Percentiles rank a stretch among this genome's conserved stretches.
Evolutionary conservation across 2,113 vertebrate species (phyloP).

Genomic region (Scytalopus superciliaris): DNA sequence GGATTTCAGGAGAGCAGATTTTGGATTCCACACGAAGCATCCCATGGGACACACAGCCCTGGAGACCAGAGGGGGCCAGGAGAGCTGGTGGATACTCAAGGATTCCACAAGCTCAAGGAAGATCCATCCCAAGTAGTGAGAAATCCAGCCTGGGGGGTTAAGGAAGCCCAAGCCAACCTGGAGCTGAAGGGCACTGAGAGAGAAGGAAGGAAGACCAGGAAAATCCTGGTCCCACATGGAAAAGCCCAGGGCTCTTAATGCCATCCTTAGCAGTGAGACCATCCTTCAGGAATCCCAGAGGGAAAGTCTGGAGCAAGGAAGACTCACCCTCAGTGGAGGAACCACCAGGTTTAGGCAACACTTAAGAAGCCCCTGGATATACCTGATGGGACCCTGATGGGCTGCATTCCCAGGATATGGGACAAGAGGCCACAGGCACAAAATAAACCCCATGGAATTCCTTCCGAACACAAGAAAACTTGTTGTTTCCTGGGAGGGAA

Average conservation of each 20-base stretch:
- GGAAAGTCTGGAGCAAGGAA: not conserved
- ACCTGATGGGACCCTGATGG: accelerated
- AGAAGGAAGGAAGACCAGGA: not conserved
- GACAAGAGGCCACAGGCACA: not conserved
- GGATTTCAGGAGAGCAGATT: not conserved
- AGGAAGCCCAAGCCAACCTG: not conserved
- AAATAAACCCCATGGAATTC: not conserved
- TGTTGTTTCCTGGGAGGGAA: not conserved
- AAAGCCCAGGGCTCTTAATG: not conserved
- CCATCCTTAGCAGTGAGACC: not conserved
- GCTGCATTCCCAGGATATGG: not conserved
- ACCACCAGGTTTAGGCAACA: not conserved
- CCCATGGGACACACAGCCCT: too few relatives aligned
- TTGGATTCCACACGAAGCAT: not conserved
- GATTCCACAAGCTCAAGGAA: not conserved
- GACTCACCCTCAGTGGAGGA: not conserved
- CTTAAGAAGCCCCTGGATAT: not conserved
- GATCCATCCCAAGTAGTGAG: not conserved
- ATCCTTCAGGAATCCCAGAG: not conserved
- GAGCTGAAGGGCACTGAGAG: not conserved
- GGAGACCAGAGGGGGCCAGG: not conserved
- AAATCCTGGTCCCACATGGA: not conserved
- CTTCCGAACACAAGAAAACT: not conserved
- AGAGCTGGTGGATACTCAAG: not conserved
- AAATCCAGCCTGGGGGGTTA: not conserved